Evolutionary conservation across 2,797 vertebrate species (phyloP).

Genomic region (Chromis chromis): DNA sequence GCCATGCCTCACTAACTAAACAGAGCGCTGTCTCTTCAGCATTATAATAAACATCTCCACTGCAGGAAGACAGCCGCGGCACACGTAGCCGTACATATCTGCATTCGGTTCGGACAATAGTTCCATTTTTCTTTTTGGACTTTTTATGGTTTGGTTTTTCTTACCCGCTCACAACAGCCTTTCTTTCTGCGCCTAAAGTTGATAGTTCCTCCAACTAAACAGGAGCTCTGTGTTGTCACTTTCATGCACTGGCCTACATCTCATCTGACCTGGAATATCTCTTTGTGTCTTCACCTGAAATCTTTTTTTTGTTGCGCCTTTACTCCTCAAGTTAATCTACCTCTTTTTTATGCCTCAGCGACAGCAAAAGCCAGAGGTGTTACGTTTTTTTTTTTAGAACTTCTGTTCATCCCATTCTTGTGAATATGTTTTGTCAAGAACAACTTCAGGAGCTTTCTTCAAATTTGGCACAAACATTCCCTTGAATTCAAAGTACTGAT

Average conservation of each 20-base stretch:
- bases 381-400: too few relatives aligned
- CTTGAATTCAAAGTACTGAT: too few relatives aligned
- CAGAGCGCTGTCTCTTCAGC: not conserved
- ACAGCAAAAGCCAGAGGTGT: too few relatives aligned
- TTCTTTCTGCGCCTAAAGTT: not conserved
- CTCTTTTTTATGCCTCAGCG: too few relatives aligned
- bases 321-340: not conserved
- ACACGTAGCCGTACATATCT: not conserved
- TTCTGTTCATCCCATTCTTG: too few relatives aligned
- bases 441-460: too few relatives aligned
- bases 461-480: too few relatives aligned
- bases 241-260: not conserved
- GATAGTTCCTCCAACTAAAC: not conserved
- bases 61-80: not conserved
- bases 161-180: not conserved
- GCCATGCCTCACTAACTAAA: slow-evolving; percentile 22
- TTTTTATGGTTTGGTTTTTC: not conserved
- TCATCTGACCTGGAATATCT: not conserved
- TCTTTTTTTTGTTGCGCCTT: not conserved
- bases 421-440: too few relatives aligned
- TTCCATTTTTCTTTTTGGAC: not conserved
- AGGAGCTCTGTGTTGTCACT: not conserved
- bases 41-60: slow-evolving; percentile 1
- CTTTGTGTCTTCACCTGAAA: not conserved
- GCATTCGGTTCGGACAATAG: not conserved